Evolutionary conservation across 2,113 vertebrate genomes (phyloP).

Genomic region (Tretioscincus oriximinensis): DNA sequence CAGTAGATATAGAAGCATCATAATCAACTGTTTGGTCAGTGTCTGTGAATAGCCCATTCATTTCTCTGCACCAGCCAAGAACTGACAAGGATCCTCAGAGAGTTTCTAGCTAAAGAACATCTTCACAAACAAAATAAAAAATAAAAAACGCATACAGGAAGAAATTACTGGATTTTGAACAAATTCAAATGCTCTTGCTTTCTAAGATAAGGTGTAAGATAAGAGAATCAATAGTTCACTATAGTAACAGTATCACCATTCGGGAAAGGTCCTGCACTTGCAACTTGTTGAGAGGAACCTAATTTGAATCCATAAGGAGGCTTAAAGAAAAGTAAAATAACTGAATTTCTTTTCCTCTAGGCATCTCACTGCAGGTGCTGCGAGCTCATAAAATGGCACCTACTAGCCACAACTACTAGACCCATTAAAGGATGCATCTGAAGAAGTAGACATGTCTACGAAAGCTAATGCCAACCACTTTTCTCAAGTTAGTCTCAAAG

Average conservation of each 20-base stretch:
- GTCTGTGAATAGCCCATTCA: slow-evolving; percentile 6
- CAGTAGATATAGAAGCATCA: slow-evolving; percentile 19
- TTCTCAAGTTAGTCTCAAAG: too few species aligned
- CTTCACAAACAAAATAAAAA: neutral
- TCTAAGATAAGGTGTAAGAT: fast-evolving
- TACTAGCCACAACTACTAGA: too few species aligned
- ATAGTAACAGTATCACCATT: neutral
- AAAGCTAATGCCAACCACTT: too few species aligned
- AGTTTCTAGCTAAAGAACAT: neutral
- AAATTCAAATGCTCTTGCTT: neutral
- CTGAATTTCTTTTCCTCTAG: too few species aligned
- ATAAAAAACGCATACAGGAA: neutral
- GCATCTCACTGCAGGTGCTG: too few species aligned
- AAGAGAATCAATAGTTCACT: neutral
- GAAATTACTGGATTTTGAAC: neutral
- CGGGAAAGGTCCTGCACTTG: neutral
- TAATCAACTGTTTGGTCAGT: slow-evolving; percentile 15
- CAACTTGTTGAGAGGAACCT: too few species aligned
- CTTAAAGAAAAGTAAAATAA: too few species aligned
- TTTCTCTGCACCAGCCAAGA: slow-evolving; percentile 25
- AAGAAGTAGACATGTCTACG: too few species aligned
- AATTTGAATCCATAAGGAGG: too few species aligned
- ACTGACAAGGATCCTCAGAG: slow-evolving; percentile 37
- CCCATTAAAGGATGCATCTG: too few species aligned
- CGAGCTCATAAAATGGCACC: too few species aligned